Evolutionary conservation across 2,113 vertebrate genomes (phyloP).

Genomic region (Probosciger aterrimus): DNA sequence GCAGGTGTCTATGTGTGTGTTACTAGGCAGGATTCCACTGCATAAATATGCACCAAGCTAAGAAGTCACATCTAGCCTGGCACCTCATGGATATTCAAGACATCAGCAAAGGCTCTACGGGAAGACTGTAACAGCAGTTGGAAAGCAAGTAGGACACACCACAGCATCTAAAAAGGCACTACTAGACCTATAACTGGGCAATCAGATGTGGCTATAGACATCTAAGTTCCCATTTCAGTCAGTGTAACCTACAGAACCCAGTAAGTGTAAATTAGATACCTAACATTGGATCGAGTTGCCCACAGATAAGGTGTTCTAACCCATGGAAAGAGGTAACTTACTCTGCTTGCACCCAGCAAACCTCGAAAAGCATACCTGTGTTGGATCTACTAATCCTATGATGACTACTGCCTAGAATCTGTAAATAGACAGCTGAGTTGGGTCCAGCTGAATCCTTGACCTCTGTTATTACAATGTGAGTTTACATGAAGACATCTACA

Average conservation of each 20-base stretch:
- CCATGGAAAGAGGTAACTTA: not conserved
- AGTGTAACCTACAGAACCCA: not conserved
- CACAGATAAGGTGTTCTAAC: not conserved
- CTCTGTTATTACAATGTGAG: not conserved
- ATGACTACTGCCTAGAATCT: not conserved
- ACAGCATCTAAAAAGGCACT: not conserved
- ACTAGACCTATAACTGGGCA: not conserved
- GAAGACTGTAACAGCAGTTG: not conserved
- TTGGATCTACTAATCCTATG: not conserved
- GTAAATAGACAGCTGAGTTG: not conserved
- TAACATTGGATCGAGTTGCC: not conserved
- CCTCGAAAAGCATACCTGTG: not conserved
- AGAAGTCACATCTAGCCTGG: not conserved
- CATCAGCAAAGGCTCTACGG: not conserved
- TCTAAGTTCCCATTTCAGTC: not conserved
- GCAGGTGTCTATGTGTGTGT: accelerated
- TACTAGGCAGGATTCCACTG: not conserved
- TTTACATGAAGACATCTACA: not conserved
- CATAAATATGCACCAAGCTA: not conserved
- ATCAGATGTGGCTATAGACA: not conserved
- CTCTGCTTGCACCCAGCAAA: not conserved
- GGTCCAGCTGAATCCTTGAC: not conserved
- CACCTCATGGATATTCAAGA: not conserved
- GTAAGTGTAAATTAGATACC: not conserved
- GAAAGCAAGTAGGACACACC: not conserved